Base-by-base conservation (phyloP, 2,113 vertebrate genomes). In the Oxyura jamaicensis region DNA sequence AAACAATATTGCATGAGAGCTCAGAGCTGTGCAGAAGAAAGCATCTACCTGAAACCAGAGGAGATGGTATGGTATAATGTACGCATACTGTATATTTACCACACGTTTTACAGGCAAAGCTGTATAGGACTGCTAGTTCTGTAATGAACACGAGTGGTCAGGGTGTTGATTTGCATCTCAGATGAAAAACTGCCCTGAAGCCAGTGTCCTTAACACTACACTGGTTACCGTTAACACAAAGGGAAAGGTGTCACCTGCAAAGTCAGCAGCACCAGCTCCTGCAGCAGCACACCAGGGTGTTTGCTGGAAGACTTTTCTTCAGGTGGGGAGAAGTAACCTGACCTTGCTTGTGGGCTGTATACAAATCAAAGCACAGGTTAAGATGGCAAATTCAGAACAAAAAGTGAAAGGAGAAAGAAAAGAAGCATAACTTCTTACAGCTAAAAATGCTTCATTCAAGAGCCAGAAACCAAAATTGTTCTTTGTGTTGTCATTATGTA, bases 371-470 rank as follows among this genome's bases (percentile, higher is more conserved):
- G 62, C n/a, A 65, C 12, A 42, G 31, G 48, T 19, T 82, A n/a
- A 68, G 28, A 18, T 66, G 53, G 41, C 23, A 72, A 29, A n/a
- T 65, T 76, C 39, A 82, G 73, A 93, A 91, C 28, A 93, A 79
- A 92, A 93, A 84, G 35, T 84, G 80, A 94, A 95, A 91, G 31
- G 20, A 83, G 17, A 75, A 92, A 23, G 41, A 91, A 83, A 22
- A 65, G 46, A 82, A 78, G 16, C 15, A 6, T 23, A 12, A 53
- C 8, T 82, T 72, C 28, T 84, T 4, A 21, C 25, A 65, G 63
- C 31, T 79, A 65, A 55, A 55, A 19, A 56, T 44, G n/a, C 50
- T 81, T 90, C 80, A 86, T 62, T 19, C 23, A 83, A 58, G 90
- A 88, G 23, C 6, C 63, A 94, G 65, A 74, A 88, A 77, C 29